Base-by-base conservation (phyloP, 37 sponge, comb jelly and placozoan species). In the Aphrocallistes beatrix region DNA sequence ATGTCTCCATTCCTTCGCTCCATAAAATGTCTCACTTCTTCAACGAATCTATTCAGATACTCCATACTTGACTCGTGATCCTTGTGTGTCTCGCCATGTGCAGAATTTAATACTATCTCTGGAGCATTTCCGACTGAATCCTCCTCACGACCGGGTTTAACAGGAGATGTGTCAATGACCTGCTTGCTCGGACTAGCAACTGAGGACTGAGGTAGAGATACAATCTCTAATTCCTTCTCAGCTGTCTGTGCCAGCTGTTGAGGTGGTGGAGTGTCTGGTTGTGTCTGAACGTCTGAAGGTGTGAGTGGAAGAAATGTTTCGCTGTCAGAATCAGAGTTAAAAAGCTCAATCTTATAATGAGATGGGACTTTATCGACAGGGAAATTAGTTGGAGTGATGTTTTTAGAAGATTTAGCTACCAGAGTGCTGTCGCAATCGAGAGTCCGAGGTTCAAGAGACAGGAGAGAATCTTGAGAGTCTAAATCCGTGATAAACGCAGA, bases 281-380 rank as follows among this genome's bases (percentile, higher is more conserved):
- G 3, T 19, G 8, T 13, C 8, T 13, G 25, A 30, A 60, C 10
- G 10, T 60, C 75, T 3, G 75, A 60, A 60, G 75, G 75, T 60
- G 75, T 60, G 10, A 60, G 75, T 60, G 75, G 75, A 3, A 60
- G 75, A 60, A 60, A 60, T 60, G 75, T 60, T 28, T 32, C 75
- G 3, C 34, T 30, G 10, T 60, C 75, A 60, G 75, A 8, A 21
- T 47, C 49, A 60, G 34, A 1, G 6, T 60, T 60, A 60, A 19
- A 32, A 3, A 60, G 3, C 10, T 60, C 75, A 25, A 60, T 28
- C 32, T 19, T 60, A 13, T 60, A 60, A 60, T 60, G 75, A 13
- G 75, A 60, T 25, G 75, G 75, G n/a, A 60, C 21, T 19, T 3
- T 60, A 19, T 60, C 75, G n/a, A 60, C n/a, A 25, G 25, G 75